phyloP scores from a whole-genome alignment of 2,888 invertebrate genomes.

The Eilema depressum region DNA sequence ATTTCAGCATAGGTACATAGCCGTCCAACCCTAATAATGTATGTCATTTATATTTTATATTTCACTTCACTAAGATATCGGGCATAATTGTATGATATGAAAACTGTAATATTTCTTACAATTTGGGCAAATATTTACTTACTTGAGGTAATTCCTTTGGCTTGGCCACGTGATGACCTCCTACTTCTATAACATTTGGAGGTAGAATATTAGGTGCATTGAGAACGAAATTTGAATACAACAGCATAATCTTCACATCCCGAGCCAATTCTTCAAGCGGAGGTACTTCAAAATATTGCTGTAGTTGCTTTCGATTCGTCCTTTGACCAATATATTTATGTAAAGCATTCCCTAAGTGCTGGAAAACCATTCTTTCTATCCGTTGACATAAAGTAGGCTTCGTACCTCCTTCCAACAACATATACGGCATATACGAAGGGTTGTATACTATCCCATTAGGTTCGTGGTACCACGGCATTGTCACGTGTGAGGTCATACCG shows the following conservation, averaged over 20 bases:
- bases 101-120: neutral
- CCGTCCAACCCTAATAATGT: too few species aligned
- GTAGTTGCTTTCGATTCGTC: constrained; percentile 63
- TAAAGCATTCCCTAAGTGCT: constrained; percentile 50
- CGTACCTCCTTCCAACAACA: constrained; percentile 82
- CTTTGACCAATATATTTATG: constrained; percentile 58
- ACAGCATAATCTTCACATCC: constrained; percentile 83
- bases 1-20: too few species aligned
- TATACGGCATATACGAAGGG: constrained; percentile 85
- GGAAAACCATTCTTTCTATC: constrained; percentile 72
- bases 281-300: constrained; percentile 80
- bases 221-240: constrained; percentile 86
- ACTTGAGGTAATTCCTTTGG: constrained; percentile 74
- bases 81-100: too few species aligned
- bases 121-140: constrained; percentile 40
- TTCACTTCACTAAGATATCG: too few species aligned
- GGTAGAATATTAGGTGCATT: constrained; percentile 82
- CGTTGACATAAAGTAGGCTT: constrained; percentile 82
- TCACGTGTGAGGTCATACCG: constrained; percentile 83
- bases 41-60: too few species aligned
- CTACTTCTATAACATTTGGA: constrained; percentile 87
- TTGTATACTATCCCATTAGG: constrained; percentile 86
- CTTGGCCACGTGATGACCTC: constrained; percentile 84
- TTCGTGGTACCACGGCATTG: constrained; percentile 87
- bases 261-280: constrained; percentile 81